phyloP scores from a whole-genome alignment of 2,888 invertebrate species.

The Adelphocoris suturalis region DNA sequence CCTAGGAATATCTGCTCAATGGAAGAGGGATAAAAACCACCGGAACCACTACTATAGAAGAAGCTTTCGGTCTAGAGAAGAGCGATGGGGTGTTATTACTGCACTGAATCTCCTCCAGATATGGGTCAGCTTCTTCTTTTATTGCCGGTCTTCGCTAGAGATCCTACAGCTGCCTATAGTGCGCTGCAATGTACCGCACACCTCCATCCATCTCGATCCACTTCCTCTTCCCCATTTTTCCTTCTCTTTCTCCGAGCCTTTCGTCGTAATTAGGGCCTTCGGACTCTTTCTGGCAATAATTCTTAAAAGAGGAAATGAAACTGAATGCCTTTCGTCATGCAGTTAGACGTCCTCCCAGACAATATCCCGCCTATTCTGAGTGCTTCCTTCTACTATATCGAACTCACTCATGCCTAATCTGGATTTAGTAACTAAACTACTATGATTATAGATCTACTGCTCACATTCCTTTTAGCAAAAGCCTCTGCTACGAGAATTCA shows the following conservation, averaged over 20 bases:
- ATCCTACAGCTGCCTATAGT: background rate
- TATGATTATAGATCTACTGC: too few relatives aligned
- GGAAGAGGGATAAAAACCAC: background rate
- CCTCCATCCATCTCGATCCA: background rate
- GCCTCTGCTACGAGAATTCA: too few relatives aligned
- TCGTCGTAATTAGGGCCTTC: background rate
- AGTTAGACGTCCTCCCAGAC: background rate
- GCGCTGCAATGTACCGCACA: background rate
- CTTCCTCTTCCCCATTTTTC: background rate
- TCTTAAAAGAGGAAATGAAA: background rate
- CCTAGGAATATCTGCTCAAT: conserved; percentile 17
- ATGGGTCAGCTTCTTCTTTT: conserved; percentile 41
- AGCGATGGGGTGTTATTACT: conserved; percentile 50
- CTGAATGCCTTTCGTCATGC: background rate
- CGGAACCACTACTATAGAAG: conserved; percentile 10
- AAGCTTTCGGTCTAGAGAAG: conserved; percentile 14
- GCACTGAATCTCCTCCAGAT: conserved; percentile 44
- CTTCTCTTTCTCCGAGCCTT: background rate
- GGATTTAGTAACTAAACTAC: too few relatives aligned
- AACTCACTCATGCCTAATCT: too few relatives aligned
- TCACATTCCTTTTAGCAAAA: too few relatives aligned
- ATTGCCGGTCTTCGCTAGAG: background rate
- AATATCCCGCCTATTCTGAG: background rate
- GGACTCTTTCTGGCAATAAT: background rate
- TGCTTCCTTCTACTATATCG: too few relatives aligned